Evolutionary conservation across 2,113 vertebrate genomes (phyloP).

Genomic region (Xiphophorus couchianus): DNA sequence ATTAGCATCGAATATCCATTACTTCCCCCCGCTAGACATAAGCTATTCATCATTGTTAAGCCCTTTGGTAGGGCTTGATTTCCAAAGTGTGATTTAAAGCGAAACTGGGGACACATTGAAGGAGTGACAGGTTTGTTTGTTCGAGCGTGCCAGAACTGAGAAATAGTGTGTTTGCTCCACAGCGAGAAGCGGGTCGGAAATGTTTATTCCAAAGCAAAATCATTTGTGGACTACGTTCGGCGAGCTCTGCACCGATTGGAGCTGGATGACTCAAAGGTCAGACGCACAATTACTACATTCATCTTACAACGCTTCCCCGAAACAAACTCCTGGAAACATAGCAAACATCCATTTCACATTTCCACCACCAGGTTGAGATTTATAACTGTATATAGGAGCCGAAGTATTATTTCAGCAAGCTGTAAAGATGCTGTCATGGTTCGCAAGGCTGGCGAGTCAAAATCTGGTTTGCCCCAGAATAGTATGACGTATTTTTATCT

Average conservation of each 20-base stretch:
- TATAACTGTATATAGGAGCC: slow-evolving; percentile 2
- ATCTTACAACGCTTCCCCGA: slow-evolving; percentile 5
- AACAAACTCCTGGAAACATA: background rate
- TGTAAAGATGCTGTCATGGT: no score
- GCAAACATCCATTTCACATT: background rate
- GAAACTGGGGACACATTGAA: background rate
- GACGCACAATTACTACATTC: slow-evolving; percentile 19
- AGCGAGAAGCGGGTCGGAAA: slow-evolving; percentile 92
- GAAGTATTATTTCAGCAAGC: background rate
- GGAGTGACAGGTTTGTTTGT: slow-evolving; percentile 8
- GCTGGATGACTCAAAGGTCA: slow-evolving; percentile 88
- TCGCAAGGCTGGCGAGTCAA: slow-evolving; percentile 1
- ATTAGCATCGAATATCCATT: slow-evolving; percentile 21
- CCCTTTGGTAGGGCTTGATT: slow-evolving; percentile 16
- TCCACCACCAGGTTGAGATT: slow-evolving; percentile 4
- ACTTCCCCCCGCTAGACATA: slow-evolving; percentile 3
- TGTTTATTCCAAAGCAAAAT: slow-evolving; percentile 89
- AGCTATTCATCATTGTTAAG: slow-evolving; percentile 16
- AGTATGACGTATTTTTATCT: slow-evolving; percentile 1
- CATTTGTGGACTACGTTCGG: slow-evolving; percentile 91
- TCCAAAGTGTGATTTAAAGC: background rate
- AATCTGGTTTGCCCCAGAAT: slow-evolving; percentile 6
- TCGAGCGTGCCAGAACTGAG: background rate
- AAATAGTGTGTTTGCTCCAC: slow-evolving; percentile 59
- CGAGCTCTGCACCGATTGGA: slow-evolving; percentile 87